Evolutionary conservation across 2,888 invertebrate genomes (phyloP).

Genomic region (Stegophylla sp.): DNA sequence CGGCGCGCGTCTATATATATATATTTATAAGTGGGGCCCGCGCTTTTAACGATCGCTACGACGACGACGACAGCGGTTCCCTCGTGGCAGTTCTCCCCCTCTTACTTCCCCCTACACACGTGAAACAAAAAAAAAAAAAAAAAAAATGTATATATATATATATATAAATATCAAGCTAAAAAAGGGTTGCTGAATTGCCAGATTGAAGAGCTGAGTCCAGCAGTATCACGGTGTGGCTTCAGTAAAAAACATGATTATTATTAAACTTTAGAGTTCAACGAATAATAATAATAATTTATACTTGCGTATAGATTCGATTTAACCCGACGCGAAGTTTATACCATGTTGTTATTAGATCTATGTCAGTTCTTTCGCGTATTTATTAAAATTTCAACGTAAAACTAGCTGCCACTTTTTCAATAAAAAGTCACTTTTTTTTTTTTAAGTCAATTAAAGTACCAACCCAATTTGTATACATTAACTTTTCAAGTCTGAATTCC

Average conservation of each 20-base stretch:
- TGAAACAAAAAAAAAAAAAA: conserved; percentile 42
- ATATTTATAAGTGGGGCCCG: not conserved
- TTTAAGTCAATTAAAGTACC: too few species aligned
- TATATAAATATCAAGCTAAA: conserved; percentile 31
- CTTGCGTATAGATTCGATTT: too few species aligned
- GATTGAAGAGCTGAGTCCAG: conserved; percentile 46
- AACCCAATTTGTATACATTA: too few species aligned
- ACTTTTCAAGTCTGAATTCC: too few species aligned
- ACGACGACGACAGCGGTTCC: conserved; percentile 34
- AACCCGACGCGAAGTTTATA: too few species aligned
- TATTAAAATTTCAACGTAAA: too few species aligned
- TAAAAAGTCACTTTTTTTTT: too few species aligned
- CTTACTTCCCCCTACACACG: conserved; percentile 20
- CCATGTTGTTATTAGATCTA: too few species aligned
- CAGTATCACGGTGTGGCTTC: conserved; percentile 16
- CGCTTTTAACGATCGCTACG: conserved; percentile 57
- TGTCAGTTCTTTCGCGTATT: too few species aligned
- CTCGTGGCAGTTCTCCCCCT: conserved; percentile 47
- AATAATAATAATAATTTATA: too few species aligned
- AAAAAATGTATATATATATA: too few species aligned
- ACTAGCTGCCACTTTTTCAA: too few species aligned
- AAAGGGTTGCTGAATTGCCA: conserved; percentile 48
- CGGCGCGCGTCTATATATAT: not conserved
- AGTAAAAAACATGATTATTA: not conserved
- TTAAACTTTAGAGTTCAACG: not conserved